Evolutionary conservation across 2,113 vertebrate species (phyloP).

Genomic region (Chloebia gouldiae): DNA sequence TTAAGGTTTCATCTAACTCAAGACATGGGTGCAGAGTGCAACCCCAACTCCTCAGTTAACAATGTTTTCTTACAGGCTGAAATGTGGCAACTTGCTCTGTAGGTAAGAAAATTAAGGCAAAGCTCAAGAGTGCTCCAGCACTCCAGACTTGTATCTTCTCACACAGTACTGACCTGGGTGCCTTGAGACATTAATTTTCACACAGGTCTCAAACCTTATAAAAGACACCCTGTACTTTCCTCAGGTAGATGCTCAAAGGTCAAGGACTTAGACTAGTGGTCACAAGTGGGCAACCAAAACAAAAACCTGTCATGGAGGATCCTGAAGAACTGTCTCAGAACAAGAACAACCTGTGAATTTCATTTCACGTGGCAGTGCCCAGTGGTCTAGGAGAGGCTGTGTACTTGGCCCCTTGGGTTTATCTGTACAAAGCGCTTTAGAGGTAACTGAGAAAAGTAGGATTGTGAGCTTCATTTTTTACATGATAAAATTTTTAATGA

Average conservation of each 20-base stretch:
- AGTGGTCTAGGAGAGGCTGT: not conserved
- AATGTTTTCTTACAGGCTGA: not conserved
- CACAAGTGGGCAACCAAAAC: not conserved
- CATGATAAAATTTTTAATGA: constrained; percentile 5
- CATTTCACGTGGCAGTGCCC: not conserved
- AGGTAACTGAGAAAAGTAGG: not conserved
- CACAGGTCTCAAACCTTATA: not conserved
- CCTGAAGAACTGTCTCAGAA: not conserved
- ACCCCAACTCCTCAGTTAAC: accelerated
- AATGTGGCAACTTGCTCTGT: not conserved
- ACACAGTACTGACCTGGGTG: not conserved
- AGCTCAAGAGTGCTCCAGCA: not conserved
- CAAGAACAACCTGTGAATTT: not conserved
- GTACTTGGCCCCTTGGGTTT: not conserved
- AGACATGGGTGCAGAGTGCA: not conserved
- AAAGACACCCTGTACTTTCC: not conserved
- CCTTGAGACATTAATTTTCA: not conserved
- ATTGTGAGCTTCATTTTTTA: not conserved
- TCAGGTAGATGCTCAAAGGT: not conserved
- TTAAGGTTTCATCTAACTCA: not conserved
- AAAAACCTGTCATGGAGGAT: not conserved
- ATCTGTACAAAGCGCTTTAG: not conserved
- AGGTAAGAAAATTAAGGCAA: not conserved
- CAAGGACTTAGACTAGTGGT: not conserved
- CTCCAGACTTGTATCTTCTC: not conserved